Percentiles rank a stretch among this genome's conserved stretches.
These are phyloP conservation scores for Hippoglossus hippoglossus DNA, from an alignment of 2,797 vertebrate species.

Conservation along the genomic window DNA sequence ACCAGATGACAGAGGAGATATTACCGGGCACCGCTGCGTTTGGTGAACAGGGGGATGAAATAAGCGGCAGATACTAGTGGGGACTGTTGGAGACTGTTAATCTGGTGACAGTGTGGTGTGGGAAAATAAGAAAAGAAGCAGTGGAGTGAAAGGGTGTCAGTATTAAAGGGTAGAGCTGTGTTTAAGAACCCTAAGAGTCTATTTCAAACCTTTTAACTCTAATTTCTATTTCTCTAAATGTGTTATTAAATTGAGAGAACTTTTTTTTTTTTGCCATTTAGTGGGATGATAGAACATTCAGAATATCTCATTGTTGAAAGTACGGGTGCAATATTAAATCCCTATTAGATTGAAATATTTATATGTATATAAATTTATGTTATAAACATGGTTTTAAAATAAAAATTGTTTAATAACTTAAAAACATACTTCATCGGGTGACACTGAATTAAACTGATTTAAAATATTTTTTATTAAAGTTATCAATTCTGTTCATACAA, in stretches of 20 bases:
- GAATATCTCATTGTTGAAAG: background rate
- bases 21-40: slow-evolving; percentile 63
- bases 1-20: slow-evolving; percentile 76
- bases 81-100: slow-evolving; percentile 64
- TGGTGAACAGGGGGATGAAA: slow-evolving; percentile 66
- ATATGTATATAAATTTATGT: no score
- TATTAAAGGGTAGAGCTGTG: slow-evolving; percentile 21
- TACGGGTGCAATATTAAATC: background rate
- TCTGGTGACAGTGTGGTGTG: slow-evolving; percentile 49
- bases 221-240: slow-evolving; percentile 2
- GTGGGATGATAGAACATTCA: background rate
- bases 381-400: no score
- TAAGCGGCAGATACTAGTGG: slow-evolving; percentile 49
- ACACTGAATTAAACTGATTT: no score
- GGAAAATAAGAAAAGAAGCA: slow-evolving; percentile 41
- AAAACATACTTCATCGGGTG: no score
- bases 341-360: background rate
- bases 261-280: background rate
- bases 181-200: slow-evolving; percentile 10
- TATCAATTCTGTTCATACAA: no score
- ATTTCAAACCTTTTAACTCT: slow-evolving; percentile 1
- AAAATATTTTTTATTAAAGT: no score
- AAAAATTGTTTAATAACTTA: no score
- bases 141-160: slow-evolving; percentile 32
- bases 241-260: background rate